Evolutionary conservation across 2,888 invertebrate species (phyloP).

Genomic region (Apamea monoglypha): DNA sequence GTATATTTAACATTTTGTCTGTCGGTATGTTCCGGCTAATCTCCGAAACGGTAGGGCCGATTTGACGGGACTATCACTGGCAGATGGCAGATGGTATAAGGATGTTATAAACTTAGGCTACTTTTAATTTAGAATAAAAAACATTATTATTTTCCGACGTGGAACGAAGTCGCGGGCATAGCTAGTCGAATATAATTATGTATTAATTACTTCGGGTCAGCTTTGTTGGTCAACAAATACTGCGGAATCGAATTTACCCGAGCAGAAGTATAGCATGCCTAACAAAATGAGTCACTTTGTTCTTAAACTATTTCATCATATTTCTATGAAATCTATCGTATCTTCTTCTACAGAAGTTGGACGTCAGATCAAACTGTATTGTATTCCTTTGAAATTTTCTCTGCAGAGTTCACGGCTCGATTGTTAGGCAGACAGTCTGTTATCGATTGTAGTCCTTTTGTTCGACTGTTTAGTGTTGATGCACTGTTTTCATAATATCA

Average conservation of each 20-base stretch:
- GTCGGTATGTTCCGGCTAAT: not conserved
- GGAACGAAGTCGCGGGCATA: not conserved
- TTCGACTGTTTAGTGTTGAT: constrained; percentile 12
- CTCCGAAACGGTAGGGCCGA: not conserved
- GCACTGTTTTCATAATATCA: constrained; percentile 3
- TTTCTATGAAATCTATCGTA: not conserved
- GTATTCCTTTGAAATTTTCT: constrained; percentile 32
- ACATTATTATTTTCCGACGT: too few species aligned
- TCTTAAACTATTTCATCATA: not conserved
- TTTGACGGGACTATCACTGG: not conserved
- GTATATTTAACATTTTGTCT: not conserved
- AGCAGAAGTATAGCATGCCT: not conserved
- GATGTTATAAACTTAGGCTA: not conserved
- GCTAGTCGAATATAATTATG: not conserved
- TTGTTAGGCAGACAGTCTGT: constrained; percentile 22
- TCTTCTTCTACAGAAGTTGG: not conserved
- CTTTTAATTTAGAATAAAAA: too few species aligned
- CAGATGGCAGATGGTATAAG: too few species aligned
- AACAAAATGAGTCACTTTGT: not conserved
- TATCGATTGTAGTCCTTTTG: constrained; percentile 24
- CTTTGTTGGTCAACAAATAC: too few species aligned
- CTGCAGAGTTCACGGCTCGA: constrained; percentile 4
- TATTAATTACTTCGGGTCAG: too few species aligned
- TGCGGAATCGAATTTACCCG: not conserved
- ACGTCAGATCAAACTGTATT: not conserved